Conservation (phyloP, 2,888 invertebrate species). For the Bedellia somnulentella region DNA sequence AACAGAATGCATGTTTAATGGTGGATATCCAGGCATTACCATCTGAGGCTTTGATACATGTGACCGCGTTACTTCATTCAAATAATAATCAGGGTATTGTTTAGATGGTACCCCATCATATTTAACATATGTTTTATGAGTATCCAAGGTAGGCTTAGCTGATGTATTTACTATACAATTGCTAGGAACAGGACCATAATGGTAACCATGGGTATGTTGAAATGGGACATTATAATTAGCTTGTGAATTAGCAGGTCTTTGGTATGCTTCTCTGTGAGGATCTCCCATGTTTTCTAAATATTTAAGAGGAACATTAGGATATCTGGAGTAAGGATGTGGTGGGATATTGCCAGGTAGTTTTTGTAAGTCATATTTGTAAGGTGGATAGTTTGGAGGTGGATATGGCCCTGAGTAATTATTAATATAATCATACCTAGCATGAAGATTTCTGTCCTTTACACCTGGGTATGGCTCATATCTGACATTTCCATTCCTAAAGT, state of each 20-base stretch:
- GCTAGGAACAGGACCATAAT: conserved; percentile 31
- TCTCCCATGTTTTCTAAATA: conserved; percentile 38
- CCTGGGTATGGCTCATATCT: conserved; percentile 46
- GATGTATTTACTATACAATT: conserved; percentile 35
- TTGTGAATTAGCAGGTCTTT: conserved; percentile 29
- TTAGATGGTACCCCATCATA: conserved; percentile 35
- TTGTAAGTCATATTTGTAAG: conserved; percentile 40
- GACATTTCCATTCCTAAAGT: conserved; percentile 35
- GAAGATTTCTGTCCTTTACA: conserved; percentile 38
- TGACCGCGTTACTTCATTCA: conserved; percentile 30
- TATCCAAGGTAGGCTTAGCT: conserved; percentile 37
- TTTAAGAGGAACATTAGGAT: conserved; percentile 31
- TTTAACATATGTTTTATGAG: conserved; percentile 27
- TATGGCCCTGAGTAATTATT: conserved; percentile 38
- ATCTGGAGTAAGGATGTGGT: conserved; percentile 23
- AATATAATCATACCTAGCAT: conserved; percentile 49
- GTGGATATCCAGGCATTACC: conserved; percentile 28
- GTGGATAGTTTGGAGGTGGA: conserved; percentile 22
- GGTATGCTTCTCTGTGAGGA: conserved; percentile 33
- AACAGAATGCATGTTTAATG: conserved; percentile 26
- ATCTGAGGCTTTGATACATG: conserved; percentile 28
- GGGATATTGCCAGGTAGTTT: conserved; percentile 16
- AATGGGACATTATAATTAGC: conserved; percentile 27
- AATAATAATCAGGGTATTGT: conserved; percentile 26
- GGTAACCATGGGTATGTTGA: conserved; percentile 34